Conservation (phyloP, 2,113 vertebrate genomes). For the Ailuropoda melanoleuca region DNA sequence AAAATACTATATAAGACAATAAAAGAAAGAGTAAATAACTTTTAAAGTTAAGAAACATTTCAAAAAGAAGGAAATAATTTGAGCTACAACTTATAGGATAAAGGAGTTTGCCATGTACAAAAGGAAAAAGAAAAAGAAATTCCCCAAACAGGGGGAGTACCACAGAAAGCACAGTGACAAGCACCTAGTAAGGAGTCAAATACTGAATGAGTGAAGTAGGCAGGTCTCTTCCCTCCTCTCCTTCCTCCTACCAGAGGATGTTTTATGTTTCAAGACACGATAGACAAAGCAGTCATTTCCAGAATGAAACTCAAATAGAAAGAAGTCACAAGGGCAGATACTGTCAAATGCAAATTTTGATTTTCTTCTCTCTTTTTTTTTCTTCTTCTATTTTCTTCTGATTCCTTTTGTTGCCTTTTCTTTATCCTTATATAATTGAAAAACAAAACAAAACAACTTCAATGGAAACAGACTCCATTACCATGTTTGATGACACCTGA, state of each 20-base stretch:
- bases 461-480: not conserved
- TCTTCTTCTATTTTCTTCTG: not conserved
- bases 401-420: not conserved
- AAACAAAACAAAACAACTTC: not conserved
- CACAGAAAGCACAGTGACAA: not conserved
- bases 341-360: not conserved
- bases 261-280: not conserved
- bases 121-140: not conserved
- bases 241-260: not conserved
- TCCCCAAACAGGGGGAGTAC: not conserved
- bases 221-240: not conserved
- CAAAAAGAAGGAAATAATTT: not conserved
- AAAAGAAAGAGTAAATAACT: not conserved
- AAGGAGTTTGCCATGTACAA: not conserved
- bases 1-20: not conserved
- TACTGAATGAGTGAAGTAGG: not conserved
- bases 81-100: not conserved
- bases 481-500: not conserved
- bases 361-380: not conserved
- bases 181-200: not conserved
- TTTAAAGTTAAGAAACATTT: not conserved
- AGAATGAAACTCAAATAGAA: conserved; percentile 24
- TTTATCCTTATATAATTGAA: not conserved
- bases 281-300: not conserved
- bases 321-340: not conserved